phyloP scores from a whole-genome alignment of 1,140 invertebrate species.

The Penaeus vannamei region DNA sequence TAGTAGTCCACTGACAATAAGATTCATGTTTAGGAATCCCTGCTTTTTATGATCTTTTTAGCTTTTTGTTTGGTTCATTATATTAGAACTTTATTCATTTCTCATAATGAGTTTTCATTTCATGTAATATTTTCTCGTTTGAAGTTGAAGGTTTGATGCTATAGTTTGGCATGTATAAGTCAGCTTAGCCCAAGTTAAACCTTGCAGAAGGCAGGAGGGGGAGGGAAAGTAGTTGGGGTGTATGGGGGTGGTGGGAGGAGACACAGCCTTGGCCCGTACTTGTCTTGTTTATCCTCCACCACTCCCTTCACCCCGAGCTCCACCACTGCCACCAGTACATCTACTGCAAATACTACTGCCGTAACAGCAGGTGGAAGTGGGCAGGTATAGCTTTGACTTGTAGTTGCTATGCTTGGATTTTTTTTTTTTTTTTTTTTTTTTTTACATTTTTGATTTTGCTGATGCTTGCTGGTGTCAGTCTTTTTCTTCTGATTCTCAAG shows the following conservation, averaged over 20 bases:
- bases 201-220: conserved; percentile 30
- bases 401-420: neutral
- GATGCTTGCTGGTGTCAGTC: neutral
- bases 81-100: too few relatives aligned
- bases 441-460: neutral
- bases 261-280: conserved; percentile 2
- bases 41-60: too few relatives aligned
- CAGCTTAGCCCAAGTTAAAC: neutral
- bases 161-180: conserved; percentile 2
- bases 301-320: neutral
- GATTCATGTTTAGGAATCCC: too few relatives aligned
- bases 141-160: neutral
- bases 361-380: conserved; percentile 23
- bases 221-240: conserved; percentile 19
- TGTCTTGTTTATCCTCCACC: neutral
- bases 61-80: too few relatives aligned
- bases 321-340: conserved; percentile 2
- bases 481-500: too few relatives aligned
- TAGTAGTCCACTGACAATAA: too few relatives aligned
- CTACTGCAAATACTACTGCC: neutral
- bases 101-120: too few relatives aligned
- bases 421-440: neutral
- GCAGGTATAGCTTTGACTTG: neutral
- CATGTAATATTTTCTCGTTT: too few relatives aligned
- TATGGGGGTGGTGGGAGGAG: conserved; percentile 16